Conservation (phyloP, 2,113 vertebrate genomes). For the Xiphophorus hellerii region DNA sequence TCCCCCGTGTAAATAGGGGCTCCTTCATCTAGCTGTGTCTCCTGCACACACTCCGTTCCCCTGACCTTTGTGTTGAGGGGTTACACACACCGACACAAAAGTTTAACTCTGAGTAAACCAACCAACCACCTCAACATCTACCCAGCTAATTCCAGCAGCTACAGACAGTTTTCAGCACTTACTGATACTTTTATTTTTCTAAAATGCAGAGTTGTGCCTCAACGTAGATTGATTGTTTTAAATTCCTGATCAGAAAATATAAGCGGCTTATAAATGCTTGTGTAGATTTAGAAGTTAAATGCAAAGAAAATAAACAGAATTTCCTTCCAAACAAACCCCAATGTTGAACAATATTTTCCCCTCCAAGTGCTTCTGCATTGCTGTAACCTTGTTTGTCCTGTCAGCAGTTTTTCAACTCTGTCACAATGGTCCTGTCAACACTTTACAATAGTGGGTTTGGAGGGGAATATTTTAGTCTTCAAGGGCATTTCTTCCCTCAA, state of each 20-base stretch:
- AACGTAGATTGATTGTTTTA: background rate
- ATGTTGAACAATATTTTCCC: background rate
- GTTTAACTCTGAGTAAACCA: conserved; percentile 56
- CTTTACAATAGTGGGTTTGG: conserved; percentile 25
- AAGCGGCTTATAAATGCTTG: background rate
- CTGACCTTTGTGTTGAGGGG: conserved; percentile 55
- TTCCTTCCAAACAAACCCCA: background rate
- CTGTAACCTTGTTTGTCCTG: conserved; percentile 24
- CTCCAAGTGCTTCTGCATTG: background rate
- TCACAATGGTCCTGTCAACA: conserved; percentile 27
- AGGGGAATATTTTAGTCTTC: conserved; percentile 7
- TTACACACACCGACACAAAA: conserved; percentile 41
- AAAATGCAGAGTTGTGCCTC: background rate
- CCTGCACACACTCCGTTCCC: conserved; percentile 10
- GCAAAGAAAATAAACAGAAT: background rate
- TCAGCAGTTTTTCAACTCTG: conserved; percentile 27
- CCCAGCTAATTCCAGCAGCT: conserved; percentile 53
- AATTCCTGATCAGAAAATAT: no score
- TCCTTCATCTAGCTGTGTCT: conserved; percentile 39
- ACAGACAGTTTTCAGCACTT: conserved; percentile 37
- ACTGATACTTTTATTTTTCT: conserved; percentile 20
- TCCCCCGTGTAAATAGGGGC: conserved; percentile 52
- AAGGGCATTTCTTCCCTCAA: background rate
- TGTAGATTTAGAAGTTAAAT: no score
- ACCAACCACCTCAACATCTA: conserved; percentile 38